Evolutionary conservation across 2,888 invertebrate genomes (phyloP).

Genomic region (Volucella inflata): DNA sequence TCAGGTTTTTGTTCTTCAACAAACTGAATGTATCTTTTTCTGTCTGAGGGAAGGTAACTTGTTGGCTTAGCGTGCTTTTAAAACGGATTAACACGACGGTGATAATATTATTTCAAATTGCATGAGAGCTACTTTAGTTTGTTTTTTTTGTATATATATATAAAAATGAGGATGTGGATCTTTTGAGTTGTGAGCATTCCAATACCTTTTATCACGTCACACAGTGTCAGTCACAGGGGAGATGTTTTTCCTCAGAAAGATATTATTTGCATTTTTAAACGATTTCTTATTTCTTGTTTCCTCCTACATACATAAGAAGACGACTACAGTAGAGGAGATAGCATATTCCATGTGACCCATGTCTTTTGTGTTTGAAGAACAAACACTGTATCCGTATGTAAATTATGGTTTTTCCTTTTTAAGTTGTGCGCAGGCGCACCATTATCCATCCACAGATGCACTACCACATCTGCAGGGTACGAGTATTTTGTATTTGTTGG

Average conservation of each 20-base stretch:
- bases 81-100: conserved; percentile 54
- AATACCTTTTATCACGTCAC: conserved; percentile 50
- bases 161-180: background rate
- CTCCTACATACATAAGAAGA: no score
- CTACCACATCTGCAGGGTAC: background rate
- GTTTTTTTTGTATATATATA: background rate
- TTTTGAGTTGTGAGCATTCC: conserved; percentile 16
- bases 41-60: background rate
- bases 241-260: conserved; percentile 33
- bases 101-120: conserved; percentile 49
- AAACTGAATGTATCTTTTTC: conserved; percentile 38
- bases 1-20: background rate
- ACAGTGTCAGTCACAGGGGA: background rate
- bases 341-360: background rate
- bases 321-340: no score
- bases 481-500: conserved; percentile 14
- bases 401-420: conserved; percentile 45
- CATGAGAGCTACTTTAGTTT: conserved; percentile 44
- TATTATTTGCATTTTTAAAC: conserved; percentile 56
- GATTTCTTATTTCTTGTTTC: conserved; percentile 41
- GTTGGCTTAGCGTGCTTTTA: conserved; percentile 2
- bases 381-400: conserved; percentile 41
- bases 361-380: background rate
- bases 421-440: conserved; percentile 24
- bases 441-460: background rate